phyloP scores from a whole-genome alignment of 2,113 vertebrate species.

The Pseudois nayaur region DNA sequence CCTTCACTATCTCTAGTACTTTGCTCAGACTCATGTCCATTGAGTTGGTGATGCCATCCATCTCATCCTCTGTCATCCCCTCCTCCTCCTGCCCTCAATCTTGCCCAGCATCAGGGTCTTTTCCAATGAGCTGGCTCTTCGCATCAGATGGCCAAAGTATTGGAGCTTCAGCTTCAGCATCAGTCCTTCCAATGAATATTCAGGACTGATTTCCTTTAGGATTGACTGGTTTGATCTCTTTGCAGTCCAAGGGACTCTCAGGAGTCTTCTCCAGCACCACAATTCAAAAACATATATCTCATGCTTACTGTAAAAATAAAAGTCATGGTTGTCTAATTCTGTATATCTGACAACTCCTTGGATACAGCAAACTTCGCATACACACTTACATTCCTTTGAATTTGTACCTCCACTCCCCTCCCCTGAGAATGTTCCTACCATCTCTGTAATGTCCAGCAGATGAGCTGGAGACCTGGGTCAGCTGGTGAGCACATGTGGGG shows the following conservation, averaged over 20 bases:
- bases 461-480: conserved; percentile 32
- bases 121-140: background rate
- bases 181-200: background rate
- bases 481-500: conserved; percentile 56
- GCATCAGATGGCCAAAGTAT: background rate
- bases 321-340: conserved; percentile 67
- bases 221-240: background rate
- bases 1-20: background rate
- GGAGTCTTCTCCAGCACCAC: background rate
- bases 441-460: conserved; percentile 46
- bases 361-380: conserved; percentile 53
- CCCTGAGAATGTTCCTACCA: conserved; percentile 29
- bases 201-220: background rate
- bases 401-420: conserved; percentile 37
- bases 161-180: background rate
- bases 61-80: background rate
- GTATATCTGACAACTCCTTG: conserved; percentile 32
- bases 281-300: background rate
- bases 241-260: background rate
- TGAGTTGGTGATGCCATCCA: background rate
- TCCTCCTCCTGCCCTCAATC: background rate
- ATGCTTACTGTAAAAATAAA: conserved; percentile 63
- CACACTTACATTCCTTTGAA: conserved; percentile 56
- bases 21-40: background rate
- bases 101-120: background rate